These are phyloP conservation scores for Artemia sp. DNA, from an alignment of 2,888 invertebrate genomes.

Conservation along the genomic window DNA sequence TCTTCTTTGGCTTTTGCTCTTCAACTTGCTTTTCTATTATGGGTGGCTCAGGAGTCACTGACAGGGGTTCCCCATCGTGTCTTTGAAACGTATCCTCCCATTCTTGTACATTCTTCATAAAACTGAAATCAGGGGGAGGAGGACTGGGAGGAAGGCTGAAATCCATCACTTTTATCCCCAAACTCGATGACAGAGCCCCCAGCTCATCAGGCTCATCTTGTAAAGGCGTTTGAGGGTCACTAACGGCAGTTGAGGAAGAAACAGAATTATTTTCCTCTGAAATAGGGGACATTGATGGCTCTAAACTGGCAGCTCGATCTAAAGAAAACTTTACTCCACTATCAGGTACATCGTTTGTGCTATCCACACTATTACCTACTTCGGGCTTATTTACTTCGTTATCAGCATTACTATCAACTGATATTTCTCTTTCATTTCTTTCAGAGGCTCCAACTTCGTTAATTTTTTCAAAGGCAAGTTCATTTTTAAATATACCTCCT, in stretches of 20 bases:
- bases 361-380: not conserved
- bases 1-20: conserved; percentile 12
- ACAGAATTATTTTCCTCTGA: not conserved
- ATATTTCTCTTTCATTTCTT: too few species aligned
- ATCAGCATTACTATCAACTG: too few species aligned
- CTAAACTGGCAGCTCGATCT: not conserved
- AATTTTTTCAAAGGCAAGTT: too few species aligned
- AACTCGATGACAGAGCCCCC: not conserved
- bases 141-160: conserved; percentile 9
- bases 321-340: not conserved
- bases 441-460: too few species aligned
- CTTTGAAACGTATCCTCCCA: conserved; percentile 6
- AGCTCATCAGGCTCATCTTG: not conserved
- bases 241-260: conserved; percentile 1
- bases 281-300: conserved; percentile 5
- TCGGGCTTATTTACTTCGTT: too few species aligned
- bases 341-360: conserved; percentile 13
- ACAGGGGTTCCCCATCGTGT: not conserved
- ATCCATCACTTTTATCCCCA: conserved; percentile 12
- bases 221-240: conserved; percentile 1
- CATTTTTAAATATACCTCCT: too few species aligned
- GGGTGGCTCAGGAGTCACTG: not conserved
- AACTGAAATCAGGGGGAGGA: conserved; percentile 14
- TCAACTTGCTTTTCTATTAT: not conserved
- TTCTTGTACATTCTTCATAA: conserved; percentile 9